phyloP scores from a whole-genome alignment of 2,113 vertebrate genomes.

The Beaufortia kweichowensis region DNA sequence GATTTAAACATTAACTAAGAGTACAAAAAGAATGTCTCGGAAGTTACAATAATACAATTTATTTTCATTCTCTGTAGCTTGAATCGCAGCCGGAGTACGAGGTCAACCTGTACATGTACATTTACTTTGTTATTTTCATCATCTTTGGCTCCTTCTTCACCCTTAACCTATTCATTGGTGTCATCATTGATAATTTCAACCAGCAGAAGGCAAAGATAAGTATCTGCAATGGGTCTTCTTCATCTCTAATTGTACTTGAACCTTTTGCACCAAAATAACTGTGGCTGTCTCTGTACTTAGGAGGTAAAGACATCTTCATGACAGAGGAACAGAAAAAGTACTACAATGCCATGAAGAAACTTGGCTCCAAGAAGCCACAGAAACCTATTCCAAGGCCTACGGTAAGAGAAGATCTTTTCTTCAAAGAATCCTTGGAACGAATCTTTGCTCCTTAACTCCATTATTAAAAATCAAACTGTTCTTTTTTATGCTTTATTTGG shows the following conservation, averaged over 20 bases:
- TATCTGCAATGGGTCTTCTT: conserved; percentile 54
- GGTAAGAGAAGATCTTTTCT: conserved; percentile 65
- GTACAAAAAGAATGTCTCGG: too few relatives aligned
- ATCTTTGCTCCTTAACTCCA: background rate
- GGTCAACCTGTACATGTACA: conserved; percentile 84
- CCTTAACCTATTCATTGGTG: conserved; percentile 85
- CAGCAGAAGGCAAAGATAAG: conserved; percentile 94
- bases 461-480: background rate
- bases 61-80: conserved; percentile 64
- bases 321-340: conserved; percentile 98
- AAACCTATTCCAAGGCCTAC: conserved; percentile 90
- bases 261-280: conserved; percentile 39
- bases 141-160: conserved; percentile 88
- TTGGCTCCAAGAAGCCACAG: conserved; percentile 92
- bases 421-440: background rate
- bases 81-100: conserved; percentile 80
- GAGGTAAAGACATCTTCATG: conserved; percentile 96
- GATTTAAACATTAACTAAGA: too few relatives aligned
- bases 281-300: conserved; percentile 79
- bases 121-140: conserved; percentile 90
- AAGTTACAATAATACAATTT: too few relatives aligned
- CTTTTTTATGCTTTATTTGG: conserved; percentile 44
- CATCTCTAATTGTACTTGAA: background rate
- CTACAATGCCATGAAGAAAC: conserved; percentile 96
- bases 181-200: conserved; percentile 91